Conservation (phyloP, 2,888 invertebrate species). For the Belgica antarctica region DNA sequence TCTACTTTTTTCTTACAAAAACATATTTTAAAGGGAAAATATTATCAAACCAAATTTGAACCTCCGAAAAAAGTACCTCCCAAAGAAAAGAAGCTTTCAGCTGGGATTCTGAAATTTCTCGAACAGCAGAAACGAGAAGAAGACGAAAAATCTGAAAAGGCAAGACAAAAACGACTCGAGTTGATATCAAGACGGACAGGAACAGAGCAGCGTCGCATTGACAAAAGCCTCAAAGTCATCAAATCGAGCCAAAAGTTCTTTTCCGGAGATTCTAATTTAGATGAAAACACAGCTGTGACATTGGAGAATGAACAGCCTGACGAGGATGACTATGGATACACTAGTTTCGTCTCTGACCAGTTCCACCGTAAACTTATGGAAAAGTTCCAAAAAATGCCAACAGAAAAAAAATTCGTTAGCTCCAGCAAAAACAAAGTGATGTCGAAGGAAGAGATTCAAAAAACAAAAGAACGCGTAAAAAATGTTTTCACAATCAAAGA, state of each 20-base stretch:
- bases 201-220: constrained; percentile 71
- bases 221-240: constrained; percentile 78
- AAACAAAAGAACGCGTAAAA: constrained; percentile 71
- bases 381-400: constrained; percentile 71
- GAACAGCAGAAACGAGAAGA: constrained; percentile 78
- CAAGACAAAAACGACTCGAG: constrained; percentile 66
- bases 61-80: constrained; percentile 77
- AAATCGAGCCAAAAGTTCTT: constrained; percentile 88
- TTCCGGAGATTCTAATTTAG: constrained; percentile 75
- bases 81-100: constrained; percentile 67
- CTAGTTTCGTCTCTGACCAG: constrained; percentile 77
- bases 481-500: constrained; percentile 70
- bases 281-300: constrained; percentile 72
- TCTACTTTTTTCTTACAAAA: not conserved
- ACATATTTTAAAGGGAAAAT: constrained; percentile 55
- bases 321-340: constrained; percentile 89
- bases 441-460: constrained; percentile 58
- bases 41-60: constrained; percentile 75
- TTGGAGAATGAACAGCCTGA: constrained; percentile 74
- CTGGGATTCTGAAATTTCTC: constrained; percentile 78
- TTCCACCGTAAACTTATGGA: constrained; percentile 82
- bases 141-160: constrained; percentile 70
- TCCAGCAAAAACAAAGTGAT: constrained; percentile 27
- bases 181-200: constrained; percentile 67
- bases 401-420: constrained; percentile 66